phyloP scores from a whole-genome alignment of 2,113 vertebrate species.

The Cryptotis parvus region DNA sequence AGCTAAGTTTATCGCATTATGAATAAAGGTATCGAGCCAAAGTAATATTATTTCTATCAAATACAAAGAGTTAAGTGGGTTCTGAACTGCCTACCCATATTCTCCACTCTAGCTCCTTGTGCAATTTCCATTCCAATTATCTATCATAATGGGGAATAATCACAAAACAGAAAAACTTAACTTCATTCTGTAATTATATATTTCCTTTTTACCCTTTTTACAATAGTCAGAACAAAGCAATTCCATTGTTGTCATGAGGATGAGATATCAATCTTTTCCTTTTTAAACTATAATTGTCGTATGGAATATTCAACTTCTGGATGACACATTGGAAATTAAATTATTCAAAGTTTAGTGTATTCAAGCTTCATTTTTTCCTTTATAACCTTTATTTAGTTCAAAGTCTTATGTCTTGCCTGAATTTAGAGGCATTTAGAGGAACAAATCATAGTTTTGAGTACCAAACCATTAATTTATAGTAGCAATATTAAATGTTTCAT shows the following conservation, averaged over 20 bases:
- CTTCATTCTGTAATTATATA: neutral
- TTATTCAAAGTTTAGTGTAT: neutral
- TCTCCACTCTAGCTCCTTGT: neutral
- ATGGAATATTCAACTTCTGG: neutral
- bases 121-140: constrained; percentile 60
- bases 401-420: neutral
- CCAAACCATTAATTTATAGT: neutral
- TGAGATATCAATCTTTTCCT: neutral
- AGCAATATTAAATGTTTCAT: neutral
- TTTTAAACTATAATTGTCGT: neutral
- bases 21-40: neutral
- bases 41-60: constrained; percentile 38
- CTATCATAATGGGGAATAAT: neutral
- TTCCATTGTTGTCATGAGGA: neutral
- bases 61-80: constrained; percentile 22
- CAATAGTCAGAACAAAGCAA: neutral
- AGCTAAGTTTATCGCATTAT: neutral
- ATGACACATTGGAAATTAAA: neutral
- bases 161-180: constrained; percentile 19
- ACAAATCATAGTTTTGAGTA: neutral
- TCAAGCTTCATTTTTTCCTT: neutral
- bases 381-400: fast-evolving
- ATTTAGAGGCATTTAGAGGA: neutral
- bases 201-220: no score
- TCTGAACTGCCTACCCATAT: neutral